Percentiles rank a stretch among this genome's conserved stretches.
Conservation (phyloP, 2,797 vertebrate species). For the Antrozous pallidus region DNA sequence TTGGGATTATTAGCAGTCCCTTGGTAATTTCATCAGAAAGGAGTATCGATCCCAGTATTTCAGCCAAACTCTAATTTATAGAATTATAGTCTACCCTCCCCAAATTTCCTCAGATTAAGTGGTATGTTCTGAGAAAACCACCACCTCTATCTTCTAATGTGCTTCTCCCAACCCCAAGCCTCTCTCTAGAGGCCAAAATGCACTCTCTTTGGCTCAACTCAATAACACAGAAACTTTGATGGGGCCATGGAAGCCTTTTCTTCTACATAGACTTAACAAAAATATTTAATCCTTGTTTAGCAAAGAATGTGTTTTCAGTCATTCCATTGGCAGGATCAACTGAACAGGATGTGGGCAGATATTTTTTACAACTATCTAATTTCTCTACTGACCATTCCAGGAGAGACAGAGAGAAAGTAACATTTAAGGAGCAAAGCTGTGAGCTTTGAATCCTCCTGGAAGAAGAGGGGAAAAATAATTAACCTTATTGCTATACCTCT, state of each 20-base stretch:
- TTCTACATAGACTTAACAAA: not conserved
- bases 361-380: not conserved
- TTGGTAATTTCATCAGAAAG: constrained; percentile 52
- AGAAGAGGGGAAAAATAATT: not conserved
- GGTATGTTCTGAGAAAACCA: not conserved
- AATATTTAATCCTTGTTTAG: not conserved
- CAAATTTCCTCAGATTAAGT: constrained; percentile 16
- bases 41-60: not conserved
- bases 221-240: not conserved
- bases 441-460: not conserved
- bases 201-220: not conserved
- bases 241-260: not conserved
- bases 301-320: not conserved
- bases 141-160: not conserved
- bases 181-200: not conserved
- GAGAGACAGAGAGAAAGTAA: not conserved
- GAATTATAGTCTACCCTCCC: not conserved
- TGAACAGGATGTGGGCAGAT: not conserved
- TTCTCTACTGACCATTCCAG: not conserved
- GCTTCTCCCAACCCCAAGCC: not conserved
- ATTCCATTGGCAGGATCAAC: not conserved
- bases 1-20: constrained; percentile 47
- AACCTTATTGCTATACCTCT: not conserved
- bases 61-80: constrained; percentile 49
- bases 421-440: not conserved